These are phyloP conservation scores for Pollenia labialis DNA, from an alignment of 2,888 invertebrate species.

Conservation along the genomic window DNA sequence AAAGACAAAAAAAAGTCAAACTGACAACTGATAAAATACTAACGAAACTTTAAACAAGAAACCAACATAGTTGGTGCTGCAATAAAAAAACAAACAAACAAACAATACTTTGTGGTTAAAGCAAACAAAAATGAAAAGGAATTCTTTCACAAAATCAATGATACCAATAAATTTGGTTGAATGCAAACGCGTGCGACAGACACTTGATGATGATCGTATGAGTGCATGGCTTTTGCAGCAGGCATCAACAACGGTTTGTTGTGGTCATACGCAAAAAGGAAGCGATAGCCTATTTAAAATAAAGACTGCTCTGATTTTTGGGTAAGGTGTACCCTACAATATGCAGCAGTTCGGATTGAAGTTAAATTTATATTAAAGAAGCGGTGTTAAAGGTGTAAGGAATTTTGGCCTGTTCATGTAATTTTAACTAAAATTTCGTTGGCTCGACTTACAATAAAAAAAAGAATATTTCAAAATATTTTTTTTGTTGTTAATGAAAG, in stretches of 20 bases:
- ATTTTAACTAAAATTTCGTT: no score
- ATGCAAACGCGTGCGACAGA: conserved; percentile 82
- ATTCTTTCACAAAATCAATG: conserved; percentile 76
- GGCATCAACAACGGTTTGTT: neutral
- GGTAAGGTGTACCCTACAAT: conserved; percentile 22
- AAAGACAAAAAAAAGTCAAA: conserved; percentile 24
- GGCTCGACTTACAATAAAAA: no score
- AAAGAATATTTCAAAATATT: no score
- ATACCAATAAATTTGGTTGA: conserved; percentile 82
- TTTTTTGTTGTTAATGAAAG: no score
- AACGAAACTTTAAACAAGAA: conserved; percentile 71
- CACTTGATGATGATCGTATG: conserved; percentile 69
- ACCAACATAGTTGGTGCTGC: conserved; percentile 62
- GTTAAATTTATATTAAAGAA: no score
- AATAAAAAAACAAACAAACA: conserved; percentile 58
- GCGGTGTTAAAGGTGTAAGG: no score
- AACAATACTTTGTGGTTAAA: conserved; percentile 60
- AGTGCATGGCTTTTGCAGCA: conserved; percentile 4
- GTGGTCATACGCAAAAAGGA: conserved; percentile 57
- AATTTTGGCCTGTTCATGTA: no score
- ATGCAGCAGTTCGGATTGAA: neutral
- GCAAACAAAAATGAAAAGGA: conserved; percentile 44
- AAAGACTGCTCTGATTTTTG: conserved; percentile 41
- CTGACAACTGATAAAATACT: conserved; percentile 73
- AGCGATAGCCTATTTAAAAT: conserved; percentile 46